Evolutionary conservation across 2,113 vertebrate genomes (phyloP).

Genomic region (Sardina pilchardus): DNA sequence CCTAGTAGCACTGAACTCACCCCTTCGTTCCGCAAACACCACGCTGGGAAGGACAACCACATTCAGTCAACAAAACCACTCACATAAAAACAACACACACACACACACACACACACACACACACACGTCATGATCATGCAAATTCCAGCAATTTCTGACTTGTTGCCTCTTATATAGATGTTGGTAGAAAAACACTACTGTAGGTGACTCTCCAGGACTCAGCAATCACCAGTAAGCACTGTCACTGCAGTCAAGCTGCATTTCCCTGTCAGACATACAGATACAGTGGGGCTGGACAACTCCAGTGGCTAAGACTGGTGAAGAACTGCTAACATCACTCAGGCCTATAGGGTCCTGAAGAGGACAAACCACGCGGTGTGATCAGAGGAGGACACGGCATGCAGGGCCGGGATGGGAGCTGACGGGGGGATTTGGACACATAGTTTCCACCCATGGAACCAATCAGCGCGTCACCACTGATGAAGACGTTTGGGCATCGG

Average conservation of each 20-base stretch:
- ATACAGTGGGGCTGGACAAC: background rate
- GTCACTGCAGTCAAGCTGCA: background rate
- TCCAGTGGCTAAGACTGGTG: background rate
- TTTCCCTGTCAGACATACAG: background rate
- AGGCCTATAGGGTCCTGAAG: background rate
- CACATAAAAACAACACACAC: too few species aligned
- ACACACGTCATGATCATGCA: background rate
- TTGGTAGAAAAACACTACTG: background rate
- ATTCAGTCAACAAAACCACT: conserved; percentile 25
- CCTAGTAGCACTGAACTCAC: conserved; percentile 86
- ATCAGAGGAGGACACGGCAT: background rate
- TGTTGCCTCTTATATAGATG: background rate
- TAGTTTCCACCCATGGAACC: background rate
- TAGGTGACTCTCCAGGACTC: background rate
- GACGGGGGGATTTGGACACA: background rate
- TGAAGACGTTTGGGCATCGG: background rate
- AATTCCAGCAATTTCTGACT: background rate
- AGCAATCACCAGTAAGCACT: background rate
- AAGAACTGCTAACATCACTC: background rate
- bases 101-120: background rate
- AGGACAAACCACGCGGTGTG: background rate
- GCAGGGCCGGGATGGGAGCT: background rate
- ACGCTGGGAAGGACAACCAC: conserved; percentile 64
- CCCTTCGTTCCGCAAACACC: conserved; percentile 84
- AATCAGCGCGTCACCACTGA: background rate